Evolutionary conservation across 2,888 invertebrate genomes (phyloP).

Genomic region (Sphaeridia pumilis): DNA sequence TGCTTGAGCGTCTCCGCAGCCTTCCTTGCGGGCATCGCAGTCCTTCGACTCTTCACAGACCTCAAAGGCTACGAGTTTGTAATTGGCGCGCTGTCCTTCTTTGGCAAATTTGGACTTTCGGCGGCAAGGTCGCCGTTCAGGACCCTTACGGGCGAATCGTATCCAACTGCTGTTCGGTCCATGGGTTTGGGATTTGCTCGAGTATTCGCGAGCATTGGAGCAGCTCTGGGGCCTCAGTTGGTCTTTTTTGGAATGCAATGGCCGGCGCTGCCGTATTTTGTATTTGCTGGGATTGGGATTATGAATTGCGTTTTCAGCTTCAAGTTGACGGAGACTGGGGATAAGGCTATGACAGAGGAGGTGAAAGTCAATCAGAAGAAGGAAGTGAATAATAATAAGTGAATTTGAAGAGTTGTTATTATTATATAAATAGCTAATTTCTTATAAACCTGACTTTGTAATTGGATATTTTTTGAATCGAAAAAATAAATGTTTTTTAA

Average conservation of each 20-base stretch:
- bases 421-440: too few species aligned
- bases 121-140: constrained; percentile 5
- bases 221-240: constrained; percentile 9
- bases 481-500: too few species aligned
- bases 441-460: too few species aligned
- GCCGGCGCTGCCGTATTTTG: constrained; percentile 7
- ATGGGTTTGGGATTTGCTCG: constrained; percentile 10
- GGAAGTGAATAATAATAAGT: too few species aligned
- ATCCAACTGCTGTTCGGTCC: constrained; percentile 6
- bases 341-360: constrained; percentile 3
- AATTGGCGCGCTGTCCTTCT: neutral
- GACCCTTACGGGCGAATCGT: constrained; percentile 10
- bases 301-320: neutral
- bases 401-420: too few species aligned
- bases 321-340: constrained; percentile 2
- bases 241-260: neutral
- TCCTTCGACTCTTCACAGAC: neutral
- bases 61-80: neutral
- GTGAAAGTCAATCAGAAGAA: constrained; percentile 2
- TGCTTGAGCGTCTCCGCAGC: neutral
- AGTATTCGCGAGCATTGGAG: constrained; percentile 2
- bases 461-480: too few species aligned
- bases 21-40: constrained; percentile 4
- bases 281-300: constrained; percentile 3
- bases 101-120: constrained; percentile 5